Base-by-base conservation (phyloP, 2,113 vertebrate species). In the Aspiorhynchus laticeps region DNA sequence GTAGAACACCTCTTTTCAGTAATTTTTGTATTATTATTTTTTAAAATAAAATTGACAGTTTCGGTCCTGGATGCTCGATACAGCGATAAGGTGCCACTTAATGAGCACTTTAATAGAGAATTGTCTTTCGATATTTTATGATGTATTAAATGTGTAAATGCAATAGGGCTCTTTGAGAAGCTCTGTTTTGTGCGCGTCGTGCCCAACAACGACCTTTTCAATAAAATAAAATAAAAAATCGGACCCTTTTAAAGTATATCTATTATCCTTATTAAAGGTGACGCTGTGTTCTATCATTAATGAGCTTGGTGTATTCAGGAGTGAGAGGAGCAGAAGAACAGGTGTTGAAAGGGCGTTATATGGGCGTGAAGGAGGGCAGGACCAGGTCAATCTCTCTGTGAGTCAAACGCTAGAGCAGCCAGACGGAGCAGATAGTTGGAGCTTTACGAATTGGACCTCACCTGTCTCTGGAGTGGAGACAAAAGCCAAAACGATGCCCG, bases 401-500 rank as follows among this genome's bases (percentile, higher is more conserved):
- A 84, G 43, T 84, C 65, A 84, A 73, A 17, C 11, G 10, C 38
- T 38, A 67, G 3, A 14, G 15, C 61, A 82, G 17, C 26, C n/a
- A 2, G 26, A 38, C 28, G 11, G 21, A 71, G 85, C 56, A 59
- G 76, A 80, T 51, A 80, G 43, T 7, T 73, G 48, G 61, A 80
- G 14, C 38, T 79, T 76, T 79, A 86, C 74, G 41, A 8, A 78
- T 28, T 1, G 46, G 84, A 53, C 59, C 65, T 75, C 69, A 12
- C 65, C 69, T 46, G 69, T 48, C 28, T 53, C 86, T 53, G 19
- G 12, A 86, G 53, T 41, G 41, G 69, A 75, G 59, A 33, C 77
- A 15, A 73, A 67, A 31, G 41, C 43, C 28, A 86, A 91, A 87
- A 88, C 90, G 87, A 90, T 73, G 8, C 19, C 31, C 31, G 91